A percentile compares a stretch with the other conserved stretches of the same genome.
phyloP scores from a whole-genome alignment of 2,888 invertebrate genomes.

The Hypomecis atomaria region DNA sequence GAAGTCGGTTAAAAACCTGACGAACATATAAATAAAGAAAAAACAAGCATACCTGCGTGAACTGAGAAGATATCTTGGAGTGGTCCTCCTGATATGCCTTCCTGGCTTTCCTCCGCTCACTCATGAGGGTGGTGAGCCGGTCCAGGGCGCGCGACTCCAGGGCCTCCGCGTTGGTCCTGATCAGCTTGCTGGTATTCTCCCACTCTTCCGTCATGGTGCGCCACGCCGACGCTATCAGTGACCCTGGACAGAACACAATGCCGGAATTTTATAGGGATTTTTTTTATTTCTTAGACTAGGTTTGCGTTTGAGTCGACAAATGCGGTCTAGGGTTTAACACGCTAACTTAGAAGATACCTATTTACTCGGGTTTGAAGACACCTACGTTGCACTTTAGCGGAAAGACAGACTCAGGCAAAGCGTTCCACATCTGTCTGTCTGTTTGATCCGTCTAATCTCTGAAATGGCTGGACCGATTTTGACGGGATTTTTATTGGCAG shows the following conservation, averaged over 20 bases:
- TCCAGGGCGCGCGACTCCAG: constrained; percentile 93
- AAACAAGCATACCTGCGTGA: constrained; percentile 86
- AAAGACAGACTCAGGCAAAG: not conserved
- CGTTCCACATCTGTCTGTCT: not conserved
- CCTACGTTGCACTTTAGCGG: no score
- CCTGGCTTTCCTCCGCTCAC: constrained; percentile 94
- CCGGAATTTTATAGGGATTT: not conserved
- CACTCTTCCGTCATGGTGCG: constrained; percentile 94
- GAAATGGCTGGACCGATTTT: no score
- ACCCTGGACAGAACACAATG: constrained; percentile 71
- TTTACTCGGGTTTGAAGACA: no score
- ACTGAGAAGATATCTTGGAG: constrained; percentile 91
- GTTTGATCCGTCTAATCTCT: no score
- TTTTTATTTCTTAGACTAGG: not conserved
- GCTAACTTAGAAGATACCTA: no score
- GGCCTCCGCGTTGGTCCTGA: constrained; percentile 93
- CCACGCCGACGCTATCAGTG: constrained; percentile 90
- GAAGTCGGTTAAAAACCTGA: no score
- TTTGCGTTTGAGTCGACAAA: no score
- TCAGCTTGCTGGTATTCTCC: constrained; percentile 92
- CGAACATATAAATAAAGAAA: no score
- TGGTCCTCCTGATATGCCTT: constrained; percentile 96
- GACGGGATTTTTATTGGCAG: no score
- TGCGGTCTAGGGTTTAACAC: no score
- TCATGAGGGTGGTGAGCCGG: constrained; percentile 90